Conservation (phyloP, 2,113 vertebrate species). For the Tympanuchus pallidicinctus region DNA sequence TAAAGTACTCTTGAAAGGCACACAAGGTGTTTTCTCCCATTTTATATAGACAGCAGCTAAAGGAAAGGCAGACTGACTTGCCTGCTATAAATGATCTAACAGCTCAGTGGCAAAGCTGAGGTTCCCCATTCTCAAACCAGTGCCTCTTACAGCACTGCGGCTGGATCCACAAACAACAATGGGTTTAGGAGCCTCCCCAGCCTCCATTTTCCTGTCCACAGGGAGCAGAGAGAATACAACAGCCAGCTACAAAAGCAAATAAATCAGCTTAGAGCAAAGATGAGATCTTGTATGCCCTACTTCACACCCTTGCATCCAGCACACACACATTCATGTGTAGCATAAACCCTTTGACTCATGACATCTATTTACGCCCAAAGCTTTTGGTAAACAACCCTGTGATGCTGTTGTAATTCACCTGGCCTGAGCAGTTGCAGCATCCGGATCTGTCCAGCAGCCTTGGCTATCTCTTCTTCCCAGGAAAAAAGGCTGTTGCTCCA, state of each 20-base stretch:
- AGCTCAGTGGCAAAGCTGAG: not conserved
- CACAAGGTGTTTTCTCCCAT: not conserved
- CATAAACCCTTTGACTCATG: not conserved
- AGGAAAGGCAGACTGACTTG: not conserved
- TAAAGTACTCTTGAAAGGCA: not conserved
- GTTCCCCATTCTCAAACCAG: not conserved
- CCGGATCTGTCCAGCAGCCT: not conserved
- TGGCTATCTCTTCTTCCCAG: not conserved
- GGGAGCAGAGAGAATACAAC: not conserved
- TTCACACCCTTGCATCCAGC: not conserved
- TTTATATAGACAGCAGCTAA: not conserved
- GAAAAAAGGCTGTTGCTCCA: not conserved
- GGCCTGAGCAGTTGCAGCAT: not conserved
- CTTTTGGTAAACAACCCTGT: not conserved
- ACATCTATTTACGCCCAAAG: slow-evolving; percentile 1
- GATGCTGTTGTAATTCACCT: not conserved
- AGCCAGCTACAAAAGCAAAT: not conserved
- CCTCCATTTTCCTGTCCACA: not conserved
- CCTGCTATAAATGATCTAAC: not conserved
- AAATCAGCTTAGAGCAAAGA: not conserved
- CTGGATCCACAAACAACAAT: not conserved
- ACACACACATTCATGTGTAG: not conserved
- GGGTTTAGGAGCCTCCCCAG: not conserved
- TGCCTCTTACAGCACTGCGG: not conserved
- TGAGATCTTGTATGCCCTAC: not conserved